phyloP scores from a whole-genome alignment of 53 echinoderm and acorn worm genomes.

The Hippasteria phrygiana region DNA sequence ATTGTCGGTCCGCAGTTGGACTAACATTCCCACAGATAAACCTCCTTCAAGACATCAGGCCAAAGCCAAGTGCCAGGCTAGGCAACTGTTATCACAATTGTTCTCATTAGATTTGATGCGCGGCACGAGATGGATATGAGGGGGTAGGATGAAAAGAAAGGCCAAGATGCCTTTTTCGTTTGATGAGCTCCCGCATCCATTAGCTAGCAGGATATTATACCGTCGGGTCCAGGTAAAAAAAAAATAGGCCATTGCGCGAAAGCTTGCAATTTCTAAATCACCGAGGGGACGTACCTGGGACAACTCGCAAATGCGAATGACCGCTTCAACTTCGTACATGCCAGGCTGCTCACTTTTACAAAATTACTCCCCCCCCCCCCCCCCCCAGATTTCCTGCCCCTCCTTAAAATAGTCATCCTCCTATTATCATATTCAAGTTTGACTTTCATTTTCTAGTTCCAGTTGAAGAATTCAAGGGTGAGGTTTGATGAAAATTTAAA shows the following conservation, averaged over 20 bases:
- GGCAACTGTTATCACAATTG: not conserved
- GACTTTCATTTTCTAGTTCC: too few relatives aligned
- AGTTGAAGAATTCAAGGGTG: too few relatives aligned
- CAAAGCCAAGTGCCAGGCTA: slow-evolving; percentile 20
- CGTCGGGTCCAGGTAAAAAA: not conserved
- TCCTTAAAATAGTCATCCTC: too few relatives aligned
- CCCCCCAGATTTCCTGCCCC: too few relatives aligned
- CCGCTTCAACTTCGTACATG: too few relatives aligned
- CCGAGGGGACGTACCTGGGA: too few relatives aligned
- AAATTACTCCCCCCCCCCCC: too few relatives aligned
- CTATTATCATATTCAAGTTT: too few relatives aligned
- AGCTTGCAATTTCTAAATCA: too few relatives aligned
- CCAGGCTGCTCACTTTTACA: too few relatives aligned
- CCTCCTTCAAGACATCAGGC: not conserved
- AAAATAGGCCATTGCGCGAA: not conserved
- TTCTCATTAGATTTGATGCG: slow-evolving; percentile 23
- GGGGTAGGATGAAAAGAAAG: not conserved
- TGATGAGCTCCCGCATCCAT: not conserved
- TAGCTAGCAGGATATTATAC: not conserved
- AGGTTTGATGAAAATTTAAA: too few relatives aligned
- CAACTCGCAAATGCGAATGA: too few relatives aligned
- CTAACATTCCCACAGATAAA: not conserved
- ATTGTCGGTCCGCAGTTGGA: not conserved
- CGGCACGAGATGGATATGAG: not conserved
- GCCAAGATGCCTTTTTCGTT: not conserved